Conservation (phyloP, 1,140 invertebrate species). For the Periplaneta americana region DNA sequence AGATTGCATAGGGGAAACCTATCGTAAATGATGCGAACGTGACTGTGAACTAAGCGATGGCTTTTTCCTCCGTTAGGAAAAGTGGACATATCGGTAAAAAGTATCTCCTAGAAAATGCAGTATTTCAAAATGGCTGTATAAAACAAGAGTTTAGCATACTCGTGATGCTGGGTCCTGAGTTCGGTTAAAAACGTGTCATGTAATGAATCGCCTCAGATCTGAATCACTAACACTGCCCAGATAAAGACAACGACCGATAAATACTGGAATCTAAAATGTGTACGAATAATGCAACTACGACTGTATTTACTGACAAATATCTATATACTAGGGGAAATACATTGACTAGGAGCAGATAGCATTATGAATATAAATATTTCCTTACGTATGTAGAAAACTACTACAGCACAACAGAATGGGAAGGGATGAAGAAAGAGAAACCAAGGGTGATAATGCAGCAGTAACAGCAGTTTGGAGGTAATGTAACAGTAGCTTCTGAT, state of each 20-base stretch:
- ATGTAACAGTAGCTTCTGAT: background rate
- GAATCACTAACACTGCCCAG: background rate
- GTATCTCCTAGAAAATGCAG: slow-evolving; percentile 16
- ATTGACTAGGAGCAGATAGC: slow-evolving; percentile 19
- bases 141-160: slow-evolving; percentile 15
- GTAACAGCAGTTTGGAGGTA: background rate
- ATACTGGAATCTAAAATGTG: slow-evolving; percentile 16
- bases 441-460: background rate
- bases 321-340: slow-evolving; percentile 15
- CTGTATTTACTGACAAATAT: slow-evolving; percentile 4
- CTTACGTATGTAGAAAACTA: slow-evolving; percentile 15
- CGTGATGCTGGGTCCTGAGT: slow-evolving; percentile 14
- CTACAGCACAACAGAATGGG: slow-evolving; percentile 10
- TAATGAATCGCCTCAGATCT: slow-evolving; percentile 14
- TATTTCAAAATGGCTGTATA: slow-evolving; percentile 16
- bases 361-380: slow-evolving; percentile 18
- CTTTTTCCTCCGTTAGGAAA: slow-evolving; percentile 12
- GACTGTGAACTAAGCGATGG: slow-evolving; percentile 14
- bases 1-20: slow-evolving; percentile 19
- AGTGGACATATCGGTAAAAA: slow-evolving; percentile 8
- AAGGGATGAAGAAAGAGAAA: slow-evolving; percentile 1
- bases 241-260: slow-evolving; percentile 9
- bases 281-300: slow-evolving; percentile 11
- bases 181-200: slow-evolving; percentile 11
- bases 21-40: slow-evolving; percentile 16